These are phyloP conservation scores for Podocnemis expansa DNA, from an alignment of 2,113 vertebrate species.

Conservation along the genomic window DNA sequence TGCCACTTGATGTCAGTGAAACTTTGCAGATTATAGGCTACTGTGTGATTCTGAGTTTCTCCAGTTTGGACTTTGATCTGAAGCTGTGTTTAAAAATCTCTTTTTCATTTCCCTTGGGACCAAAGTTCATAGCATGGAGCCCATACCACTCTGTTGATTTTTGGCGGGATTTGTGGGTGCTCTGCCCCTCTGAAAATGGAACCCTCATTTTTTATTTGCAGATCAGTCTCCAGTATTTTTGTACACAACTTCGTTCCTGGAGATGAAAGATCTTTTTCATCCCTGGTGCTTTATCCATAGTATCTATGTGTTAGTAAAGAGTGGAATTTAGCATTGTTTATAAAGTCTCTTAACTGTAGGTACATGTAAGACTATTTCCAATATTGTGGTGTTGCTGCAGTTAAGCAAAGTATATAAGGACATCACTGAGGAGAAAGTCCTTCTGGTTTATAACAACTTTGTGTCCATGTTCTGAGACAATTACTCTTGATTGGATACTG, in stretches of 20 bases:
- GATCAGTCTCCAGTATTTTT: not conserved
- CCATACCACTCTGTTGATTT: not conserved
- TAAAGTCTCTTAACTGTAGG: not conserved
- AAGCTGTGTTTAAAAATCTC: not conserved
- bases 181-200: not conserved
- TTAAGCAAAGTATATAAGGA: not conserved
- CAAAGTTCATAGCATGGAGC: not conserved
- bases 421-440: not conserved
- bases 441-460: not conserved
- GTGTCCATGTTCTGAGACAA: not conserved
- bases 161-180: not conserved
- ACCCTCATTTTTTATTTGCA: not conserved
- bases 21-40: not conserved
- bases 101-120: not conserved
- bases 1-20: slow-evolving; percentile 59
- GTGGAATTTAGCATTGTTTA: not conserved
- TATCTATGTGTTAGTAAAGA: not conserved
- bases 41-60: not conserved
- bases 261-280: not conserved
- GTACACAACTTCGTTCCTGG: not conserved
- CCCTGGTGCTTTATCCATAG: not conserved
- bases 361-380: not conserved
- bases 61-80: not conserved
- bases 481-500: not conserved
- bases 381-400: not conserved